A percentile compares a stretch with the other conserved stretches of the same genome.
phyloP scores from a whole-genome alignment of 2,888 invertebrate genomes.

The Troides helena region DNA sequence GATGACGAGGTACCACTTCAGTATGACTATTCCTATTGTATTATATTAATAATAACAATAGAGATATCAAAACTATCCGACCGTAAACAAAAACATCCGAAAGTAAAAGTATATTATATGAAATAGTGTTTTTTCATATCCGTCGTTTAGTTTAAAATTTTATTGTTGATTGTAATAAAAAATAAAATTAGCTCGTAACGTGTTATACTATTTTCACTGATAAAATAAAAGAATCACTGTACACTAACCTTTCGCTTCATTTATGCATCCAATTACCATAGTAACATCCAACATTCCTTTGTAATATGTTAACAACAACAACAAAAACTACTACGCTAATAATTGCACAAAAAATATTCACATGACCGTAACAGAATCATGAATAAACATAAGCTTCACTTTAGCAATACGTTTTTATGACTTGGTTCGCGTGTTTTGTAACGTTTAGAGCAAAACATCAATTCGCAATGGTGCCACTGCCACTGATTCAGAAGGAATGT shows the following conservation, averaged over 20 bases:
- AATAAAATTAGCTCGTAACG: background rate
- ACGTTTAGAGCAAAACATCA: constrained; percentile 9
- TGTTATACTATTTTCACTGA: background rate
- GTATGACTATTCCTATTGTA: too few species aligned
- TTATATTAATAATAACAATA: too few species aligned
- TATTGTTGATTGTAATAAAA: background rate
- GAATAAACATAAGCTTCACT: background rate
- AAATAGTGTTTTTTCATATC: too few species aligned
- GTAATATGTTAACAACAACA: background rate
- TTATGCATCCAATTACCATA: background rate
- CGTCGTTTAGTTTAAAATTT: too few species aligned
- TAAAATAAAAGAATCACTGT: background rate
- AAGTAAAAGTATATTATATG: too few species aligned
- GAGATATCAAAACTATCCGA: too few species aligned
- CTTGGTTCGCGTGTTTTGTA: constrained; percentile 5
- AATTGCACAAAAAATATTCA: background rate
- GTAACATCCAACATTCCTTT: background rate
- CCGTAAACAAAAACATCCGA: too few species aligned
- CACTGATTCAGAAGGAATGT: constrained; percentile 16
- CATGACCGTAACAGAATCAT: background rate
- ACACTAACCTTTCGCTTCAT: background rate
- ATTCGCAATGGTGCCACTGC: constrained; percentile 11
- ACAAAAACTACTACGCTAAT: background rate
- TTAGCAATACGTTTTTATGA: constrained; percentile 7
- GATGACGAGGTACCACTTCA: too few species aligned